Evolutionary conservation across 1,140 invertebrate genomes (phyloP), one percentile per base, ranked within the genome.

Genomic region (Euglossa dilemma): DNA sequence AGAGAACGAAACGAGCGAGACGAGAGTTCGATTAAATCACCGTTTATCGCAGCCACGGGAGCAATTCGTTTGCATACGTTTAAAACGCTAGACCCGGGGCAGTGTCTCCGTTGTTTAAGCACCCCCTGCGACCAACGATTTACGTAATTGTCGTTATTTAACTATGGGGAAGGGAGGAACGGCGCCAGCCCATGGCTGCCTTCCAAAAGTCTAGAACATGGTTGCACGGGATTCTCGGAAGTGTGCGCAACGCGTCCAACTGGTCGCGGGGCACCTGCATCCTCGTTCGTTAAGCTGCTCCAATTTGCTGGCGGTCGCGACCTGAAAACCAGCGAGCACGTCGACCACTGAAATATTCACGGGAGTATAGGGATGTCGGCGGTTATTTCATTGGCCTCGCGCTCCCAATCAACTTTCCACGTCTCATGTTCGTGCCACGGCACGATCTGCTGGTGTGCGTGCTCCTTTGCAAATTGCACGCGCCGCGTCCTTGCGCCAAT

Each of bases 341-440:
- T 9, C 16, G 47, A 28, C 69, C 9, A 9, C 16, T 71, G n/a
- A 71, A 52, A 61, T 63, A 63, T 47, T 36, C 57, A 45, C 85
- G 82, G 84, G 81, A 89, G 12, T 45, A n/a, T 25, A 14, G 89
- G 91, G 91, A 92, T 91, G 91, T 89, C 80, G 87, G 87, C 88
- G 86, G 88, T 93, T 92, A 92, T 92, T 91, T 85, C 85, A 92
- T 91, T 76, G 77, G 59, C 77, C 73, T 59, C 47, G 61, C n/a
- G 63, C 45, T 66, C 45, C 20, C 66, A 71, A 85, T 87, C 85
- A 63, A 84, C 81, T 83, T 84, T 84, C 85, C 87, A 70, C 81
- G 57, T 47, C 66, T 69, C 66, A 14, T 47, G 66, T 73, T 52
- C 66, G 45, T 47, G 50, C 18, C 61, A 66, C 18, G 16, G 36